These are phyloP conservation scores for Andrena trimmerana DNA, from an alignment of 2,888 invertebrate species.

Conservation along the genomic window DNA sequence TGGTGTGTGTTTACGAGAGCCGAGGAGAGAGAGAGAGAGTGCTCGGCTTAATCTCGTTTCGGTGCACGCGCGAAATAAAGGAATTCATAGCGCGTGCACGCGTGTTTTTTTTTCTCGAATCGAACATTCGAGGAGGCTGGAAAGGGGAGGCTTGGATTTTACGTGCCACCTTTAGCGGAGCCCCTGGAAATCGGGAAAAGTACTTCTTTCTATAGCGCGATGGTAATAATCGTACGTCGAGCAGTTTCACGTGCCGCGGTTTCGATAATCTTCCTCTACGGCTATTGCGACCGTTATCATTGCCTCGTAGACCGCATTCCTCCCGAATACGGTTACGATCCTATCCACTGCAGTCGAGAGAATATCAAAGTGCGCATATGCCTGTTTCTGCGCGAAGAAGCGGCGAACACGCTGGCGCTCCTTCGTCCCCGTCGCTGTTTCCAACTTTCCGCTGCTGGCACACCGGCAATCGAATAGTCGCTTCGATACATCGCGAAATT, in stretches of 20 bases:
- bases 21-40: not conserved
- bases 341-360: constrained; percentile 15
- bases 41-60: constrained; percentile 3
- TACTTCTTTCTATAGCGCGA: constrained; percentile 10
- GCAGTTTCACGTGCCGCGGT: constrained; percentile 26
- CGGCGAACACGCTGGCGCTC: not conserved
- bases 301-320: constrained; percentile 48
- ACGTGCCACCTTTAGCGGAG: constrained; percentile 29
- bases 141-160: constrained; percentile 16
- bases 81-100: constrained; percentile 1
- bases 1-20: not conserved
- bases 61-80: not conserved
- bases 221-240: constrained; percentile 54
- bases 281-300: constrained; percentile 59
- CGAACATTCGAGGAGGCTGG: not conserved
- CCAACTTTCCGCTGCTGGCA: not conserved
- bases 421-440: not conserved
- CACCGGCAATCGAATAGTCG: not conserved
- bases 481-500: not conserved
- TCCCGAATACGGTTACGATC: constrained; percentile 52
- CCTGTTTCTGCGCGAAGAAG: not conserved
- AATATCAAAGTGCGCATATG: constrained; percentile 38
- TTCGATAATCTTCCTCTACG: constrained; percentile 59
- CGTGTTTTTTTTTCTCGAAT: not conserved
- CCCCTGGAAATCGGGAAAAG: constrained; percentile 35